Evolutionary conservation across 1,140 invertebrate genomes (phyloP), one percentile per base, ranked within the genome.

Genomic region (Nephila pilipes): DNA sequence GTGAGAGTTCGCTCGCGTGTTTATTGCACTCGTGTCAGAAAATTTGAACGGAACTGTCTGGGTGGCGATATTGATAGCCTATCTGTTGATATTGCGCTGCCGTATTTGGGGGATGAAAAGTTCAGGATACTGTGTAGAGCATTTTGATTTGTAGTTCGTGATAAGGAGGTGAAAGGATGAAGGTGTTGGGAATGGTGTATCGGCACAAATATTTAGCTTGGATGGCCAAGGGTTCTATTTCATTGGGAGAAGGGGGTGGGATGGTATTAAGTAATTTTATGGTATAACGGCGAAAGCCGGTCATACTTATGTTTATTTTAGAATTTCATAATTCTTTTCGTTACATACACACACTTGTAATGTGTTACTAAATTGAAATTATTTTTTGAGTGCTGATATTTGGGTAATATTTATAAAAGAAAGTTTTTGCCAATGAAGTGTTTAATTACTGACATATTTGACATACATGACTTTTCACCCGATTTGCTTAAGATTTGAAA

Each of bases 11-110:
- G 32, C 57, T n/a, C 5, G 54, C 83, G 57, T 85, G 83, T 85
- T 85, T 32, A 85, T 85, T 57, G 54, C 83, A 85, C 38, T 55
- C 36, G 36, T 83, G 80, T 83, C 80, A 55, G 80, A 60, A 85
- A 55, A 75, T 75, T 85, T 36, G 57, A 57, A 32, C n/a, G 29
- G 83, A 32, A 55, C 18, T 75, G 32, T 75, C 29, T 25, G 54
- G 25, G 25, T 32, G 29, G 57, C 57, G 29, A 85, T 85, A 85
- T 85, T 85, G 83, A 85, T 85, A 60, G 83, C 83, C 54, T 85
- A 85, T 85, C 83, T 85, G 83, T 85, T 85, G 83, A 85, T 85
- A 60, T 60, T 36, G n/a, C n/a, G 29, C 18, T 20, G 25, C 16
- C 58, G 58, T 20, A 2, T 25, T 16, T 5, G 69, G 8, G 25